Evolutionary conservation across 2,888 invertebrate genomes (phyloP), one percentile per base, ranked within the genome.

Genomic region (Habrosyne pyritoides): DNA sequence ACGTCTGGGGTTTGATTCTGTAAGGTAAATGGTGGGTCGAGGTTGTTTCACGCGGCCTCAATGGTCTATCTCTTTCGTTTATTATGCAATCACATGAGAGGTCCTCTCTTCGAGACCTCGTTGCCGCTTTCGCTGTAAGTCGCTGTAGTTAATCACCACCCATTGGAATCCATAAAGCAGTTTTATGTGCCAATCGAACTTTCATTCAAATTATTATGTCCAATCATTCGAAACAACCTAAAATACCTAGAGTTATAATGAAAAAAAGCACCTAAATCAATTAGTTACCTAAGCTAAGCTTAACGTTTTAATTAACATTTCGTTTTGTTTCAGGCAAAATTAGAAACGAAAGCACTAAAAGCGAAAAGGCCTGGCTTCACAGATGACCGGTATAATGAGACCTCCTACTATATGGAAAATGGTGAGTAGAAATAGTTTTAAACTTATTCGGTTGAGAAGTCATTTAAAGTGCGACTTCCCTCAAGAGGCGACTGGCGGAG

Each of bases 351-450:
- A 92, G 97, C 97, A 53, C 87, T 97, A 73, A 98, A 97, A 91
- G 97, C 97, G 58, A 97, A 97, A 89, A 94, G 98, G 86, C 98
- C 97, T 1, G 97, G 97, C 69, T 97, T 97, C 89, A 97, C 97
- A 36, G 97, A 98, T 89, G 97, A 98, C 85, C 94, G 97, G 73
- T 98, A 98, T 94, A 97, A 97, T 90, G 98, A 98, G 93, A 98
- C 98, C 21, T 97, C 98, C 55, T 98, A 98, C 91, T 98, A 98
- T 91, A 96, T 97, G 78, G 98, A 98, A 94, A 98, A 98, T 94
- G 97, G 98, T 98, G 87, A 95, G 95, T 90, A 67, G 59, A 63
- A 47, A 48, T 60, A 22, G 54, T 51, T 10, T 10, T 18, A n/a
- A 18, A 8, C 8, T 18, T 18, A 50, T 52, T 46, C 22, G 48